A percentile compares a stretch with the other conserved stretches of the same genome.
phyloP scores from a whole-genome alignment of 2,888 invertebrate species.

The Hirtodrosophila alboralis region DNA sequence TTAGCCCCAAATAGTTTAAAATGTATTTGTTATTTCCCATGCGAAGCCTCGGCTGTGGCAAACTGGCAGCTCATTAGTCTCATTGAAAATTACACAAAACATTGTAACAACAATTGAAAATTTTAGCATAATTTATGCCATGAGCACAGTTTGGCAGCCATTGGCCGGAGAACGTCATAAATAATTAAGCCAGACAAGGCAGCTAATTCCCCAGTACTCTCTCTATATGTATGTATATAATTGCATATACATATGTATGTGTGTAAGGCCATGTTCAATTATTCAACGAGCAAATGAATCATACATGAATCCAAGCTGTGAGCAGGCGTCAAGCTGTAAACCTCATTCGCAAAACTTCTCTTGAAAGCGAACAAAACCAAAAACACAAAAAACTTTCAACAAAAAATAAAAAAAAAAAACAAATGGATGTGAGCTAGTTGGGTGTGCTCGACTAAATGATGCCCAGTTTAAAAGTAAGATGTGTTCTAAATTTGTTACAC shows the following conservation, averaged over 20 bases:
- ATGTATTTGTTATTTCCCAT: not conserved
- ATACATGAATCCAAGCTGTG: slow-evolving; percentile 42
- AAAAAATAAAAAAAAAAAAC: too few species aligned
- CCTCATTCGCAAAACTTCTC: slow-evolving; percentile 62
- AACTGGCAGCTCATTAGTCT: slow-evolving; percentile 55
- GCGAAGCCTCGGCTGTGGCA: not conserved
- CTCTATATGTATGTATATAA: slow-evolving; percentile 1
- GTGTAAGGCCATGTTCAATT: slow-evolving; percentile 49
- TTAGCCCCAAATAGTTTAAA: slow-evolving; percentile 15
- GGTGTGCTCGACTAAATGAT: not conserved
- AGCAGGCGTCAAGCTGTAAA: slow-evolving; percentile 70
- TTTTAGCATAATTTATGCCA: slow-evolving; percentile 67
- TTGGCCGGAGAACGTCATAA: slow-evolving; percentile 46
- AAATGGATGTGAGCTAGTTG: not conserved
- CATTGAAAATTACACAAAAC: slow-evolving; percentile 70
- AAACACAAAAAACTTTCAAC: slow-evolving; percentile 40
- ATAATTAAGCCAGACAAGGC: slow-evolving; percentile 65
- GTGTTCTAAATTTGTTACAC: too few species aligned
- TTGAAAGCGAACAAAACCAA: slow-evolving; percentile 37
- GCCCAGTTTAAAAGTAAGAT: not conserved
- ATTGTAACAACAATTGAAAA: slow-evolving; percentile 49
- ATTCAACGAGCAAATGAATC: slow-evolving; percentile 68
- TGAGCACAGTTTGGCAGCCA: slow-evolving; percentile 58
- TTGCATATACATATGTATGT: slow-evolving; percentile 5
- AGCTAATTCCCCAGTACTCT: slow-evolving; percentile 57